Evolutionary conservation across 2,888 invertebrate genomes (phyloP).

Genomic region (Chrysomela aeneicollis): DNA sequence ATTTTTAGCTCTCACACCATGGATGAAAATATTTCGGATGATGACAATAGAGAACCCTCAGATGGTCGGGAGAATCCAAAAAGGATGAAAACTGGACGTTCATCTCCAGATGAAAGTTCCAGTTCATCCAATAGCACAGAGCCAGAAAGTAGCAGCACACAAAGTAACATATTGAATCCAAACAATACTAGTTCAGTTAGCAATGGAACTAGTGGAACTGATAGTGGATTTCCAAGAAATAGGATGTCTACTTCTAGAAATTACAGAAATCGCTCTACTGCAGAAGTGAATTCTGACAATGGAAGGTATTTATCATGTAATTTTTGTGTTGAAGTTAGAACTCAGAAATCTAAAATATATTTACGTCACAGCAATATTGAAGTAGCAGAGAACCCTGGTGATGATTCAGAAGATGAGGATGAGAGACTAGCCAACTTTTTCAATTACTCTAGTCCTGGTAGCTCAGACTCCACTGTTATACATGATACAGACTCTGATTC

Average conservation of each 20-base stretch:
- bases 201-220: constrained; percentile 48
- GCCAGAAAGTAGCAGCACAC: constrained; percentile 38
- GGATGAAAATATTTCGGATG: constrained; percentile 50
- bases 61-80: constrained; percentile 45
- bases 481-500: constrained; percentile 54
- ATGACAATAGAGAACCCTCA: constrained; percentile 38
- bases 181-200: neutral
- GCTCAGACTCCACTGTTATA: constrained; percentile 41
- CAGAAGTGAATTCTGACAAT: constrained; percentile 40
- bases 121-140: constrained; percentile 46
- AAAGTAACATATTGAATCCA: neutral
- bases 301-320: constrained; percentile 23
- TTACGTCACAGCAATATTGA: constrained; percentile 23
- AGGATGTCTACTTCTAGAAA: constrained; percentile 47
- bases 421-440: constrained; percentile 12
- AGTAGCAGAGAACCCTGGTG: constrained; percentile 33
- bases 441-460: constrained; percentile 24
- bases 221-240: constrained; percentile 48
- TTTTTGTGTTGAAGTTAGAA: too few relatives aligned
- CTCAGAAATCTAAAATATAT: too few relatives aligned
- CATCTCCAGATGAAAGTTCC: constrained; percentile 43
- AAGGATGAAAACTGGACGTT: constrained; percentile 51
- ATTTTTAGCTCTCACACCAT: constrained; percentile 48
- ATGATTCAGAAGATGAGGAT: constrained; percentile 31
- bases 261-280: constrained; percentile 44